Evolutionary conservation across 1,140 invertebrate genomes (phyloP).

Genomic region (Nilaparvata lugens): DNA sequence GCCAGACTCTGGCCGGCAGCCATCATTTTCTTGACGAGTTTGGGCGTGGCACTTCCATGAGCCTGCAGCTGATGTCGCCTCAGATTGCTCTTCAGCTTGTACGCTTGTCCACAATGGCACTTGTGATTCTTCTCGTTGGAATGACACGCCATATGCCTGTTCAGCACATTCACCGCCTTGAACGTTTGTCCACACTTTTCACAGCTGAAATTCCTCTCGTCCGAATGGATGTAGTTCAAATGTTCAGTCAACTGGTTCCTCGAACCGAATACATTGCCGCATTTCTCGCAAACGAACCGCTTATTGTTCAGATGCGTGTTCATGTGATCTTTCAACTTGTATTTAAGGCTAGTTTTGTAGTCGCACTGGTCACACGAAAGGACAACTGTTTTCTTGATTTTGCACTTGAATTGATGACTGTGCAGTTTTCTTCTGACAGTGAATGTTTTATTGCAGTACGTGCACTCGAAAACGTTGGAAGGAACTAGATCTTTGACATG

Average conservation of each 20-base stretch:
- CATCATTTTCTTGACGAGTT: constrained; percentile 2
- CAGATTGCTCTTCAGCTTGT: constrained; percentile 4
- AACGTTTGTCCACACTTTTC: constrained; percentile 11
- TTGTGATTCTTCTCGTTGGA: background rate
- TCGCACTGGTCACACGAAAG: constrained; percentile 2
- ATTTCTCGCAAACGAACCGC: constrained; percentile 14
- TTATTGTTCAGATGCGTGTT: constrained; percentile 2
- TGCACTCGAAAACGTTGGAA: background rate
- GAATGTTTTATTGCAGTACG: constrained; percentile 9
- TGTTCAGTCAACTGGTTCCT: constrained; percentile 8
- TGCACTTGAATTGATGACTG: background rate
- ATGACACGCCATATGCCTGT: constrained; percentile 8
- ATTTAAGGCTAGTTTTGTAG: constrained; percentile 2
- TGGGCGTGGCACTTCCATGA: constrained; percentile 1
- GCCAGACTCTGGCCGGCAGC: background rate
- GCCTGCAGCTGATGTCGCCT: constrained; percentile 5
- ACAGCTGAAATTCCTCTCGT: constrained; percentile 13
- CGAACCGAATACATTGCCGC: background rate
- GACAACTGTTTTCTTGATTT: background rate
- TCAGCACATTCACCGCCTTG: constrained; percentile 1
- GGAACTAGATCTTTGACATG: background rate
- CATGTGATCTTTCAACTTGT: constrained; percentile 6
- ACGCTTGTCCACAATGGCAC: constrained; percentile 12
- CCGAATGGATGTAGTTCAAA: constrained; percentile 2
- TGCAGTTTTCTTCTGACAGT: constrained; percentile 4